A percentile compares a stretch with the other conserved stretches of the same genome.
These are phyloP conservation scores for Pristionchus japonicus DNA, from an alignment of 2,888 invertebrate species.

Conservation along the genomic window DNA sequence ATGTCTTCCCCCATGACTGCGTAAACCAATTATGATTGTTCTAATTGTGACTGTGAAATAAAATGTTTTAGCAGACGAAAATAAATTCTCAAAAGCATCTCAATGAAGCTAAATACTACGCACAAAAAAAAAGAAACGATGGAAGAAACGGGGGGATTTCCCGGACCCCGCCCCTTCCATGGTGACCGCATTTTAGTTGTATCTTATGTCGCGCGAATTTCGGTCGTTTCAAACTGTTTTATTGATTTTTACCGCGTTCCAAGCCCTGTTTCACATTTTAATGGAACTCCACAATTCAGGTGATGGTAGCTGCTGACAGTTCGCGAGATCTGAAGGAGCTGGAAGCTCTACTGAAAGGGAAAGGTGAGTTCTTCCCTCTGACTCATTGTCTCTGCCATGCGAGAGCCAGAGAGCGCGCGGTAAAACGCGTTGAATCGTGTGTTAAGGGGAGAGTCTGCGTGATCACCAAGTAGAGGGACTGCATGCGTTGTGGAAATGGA, in stretches of 20 bases:
- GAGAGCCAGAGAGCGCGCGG: not conserved
- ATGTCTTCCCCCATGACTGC: not conserved
- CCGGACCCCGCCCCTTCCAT: not conserved
- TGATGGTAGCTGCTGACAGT: not conserved
- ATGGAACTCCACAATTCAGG: not conserved
- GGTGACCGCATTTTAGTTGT: not conserved
- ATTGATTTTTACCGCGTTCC: not conserved
- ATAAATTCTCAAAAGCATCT: too few species aligned
- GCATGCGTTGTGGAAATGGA: conserved; percentile 22
- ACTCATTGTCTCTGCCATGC: not conserved
- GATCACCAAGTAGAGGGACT: conserved; percentile 36
- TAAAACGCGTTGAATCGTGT: conserved; percentile 9
- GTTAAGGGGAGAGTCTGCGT: conserved; percentile 14
- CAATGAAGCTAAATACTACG: too few species aligned
- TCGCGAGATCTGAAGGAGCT: not conserved
- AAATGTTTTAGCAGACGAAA: not conserved
- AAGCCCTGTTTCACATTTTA: not conserved
- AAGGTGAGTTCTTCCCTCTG: not conserved
- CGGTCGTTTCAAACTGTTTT: not conserved
- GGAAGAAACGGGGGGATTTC: too few species aligned
- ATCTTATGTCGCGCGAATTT: not conserved
- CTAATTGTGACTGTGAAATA: not conserved
- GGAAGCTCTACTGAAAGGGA: not conserved
- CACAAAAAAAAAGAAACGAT: too few species aligned
- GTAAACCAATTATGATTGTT: conserved; percentile 3